Base-by-base conservation (phyloP, 2,888 invertebrate species). In the Aelia acuminata region DNA sequence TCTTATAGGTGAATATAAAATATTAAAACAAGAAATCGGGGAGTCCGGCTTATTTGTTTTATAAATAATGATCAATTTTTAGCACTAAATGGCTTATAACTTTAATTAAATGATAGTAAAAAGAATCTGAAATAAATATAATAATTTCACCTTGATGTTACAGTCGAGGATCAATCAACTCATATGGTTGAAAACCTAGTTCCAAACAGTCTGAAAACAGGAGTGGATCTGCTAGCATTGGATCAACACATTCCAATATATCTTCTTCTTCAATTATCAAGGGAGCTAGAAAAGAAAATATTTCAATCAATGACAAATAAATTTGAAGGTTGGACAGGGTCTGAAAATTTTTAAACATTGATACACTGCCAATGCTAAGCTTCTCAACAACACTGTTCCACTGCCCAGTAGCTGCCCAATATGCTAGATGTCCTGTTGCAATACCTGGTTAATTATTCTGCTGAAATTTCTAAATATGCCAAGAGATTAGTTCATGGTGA, bases 121-220 rank as follows among this genome's bases (percentile, higher is more conserved):
- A 1, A 63, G 63, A 31, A 57, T 26, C 26, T 26, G 57, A 57
- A 57, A 57, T 26, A 57, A 1, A 26, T 57, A 57, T 4, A 15
- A 18, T 31, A 31, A 57, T 57, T 57, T 26, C 57, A 57, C 31
- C 63, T 63, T 63, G 63, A 63, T 63, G 63, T 88, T 87, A 89
- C 47, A 89, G 84, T 39, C 89, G 89, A 39, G 89, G 85, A 47
- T 89, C 89, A 50, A 89, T 90, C 47, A 90, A 86, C 43, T 90
- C 90, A 53, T 89, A 90, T 15, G 90, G 88, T 63, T 90, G 90
- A 50, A 90, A 89, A 26, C 89, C 89, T 5, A 90, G 88, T 48
- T 90, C 89, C 22, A 89, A 86, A n/a, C 88, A 88, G 85, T 90
- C 90, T 18, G 90, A 89, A 75, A 90, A 90, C 13, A 90, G 84